Base-by-base conservation (phyloP, 2,113 vertebrate species). In the Trematocara nigrifrons region DNA sequence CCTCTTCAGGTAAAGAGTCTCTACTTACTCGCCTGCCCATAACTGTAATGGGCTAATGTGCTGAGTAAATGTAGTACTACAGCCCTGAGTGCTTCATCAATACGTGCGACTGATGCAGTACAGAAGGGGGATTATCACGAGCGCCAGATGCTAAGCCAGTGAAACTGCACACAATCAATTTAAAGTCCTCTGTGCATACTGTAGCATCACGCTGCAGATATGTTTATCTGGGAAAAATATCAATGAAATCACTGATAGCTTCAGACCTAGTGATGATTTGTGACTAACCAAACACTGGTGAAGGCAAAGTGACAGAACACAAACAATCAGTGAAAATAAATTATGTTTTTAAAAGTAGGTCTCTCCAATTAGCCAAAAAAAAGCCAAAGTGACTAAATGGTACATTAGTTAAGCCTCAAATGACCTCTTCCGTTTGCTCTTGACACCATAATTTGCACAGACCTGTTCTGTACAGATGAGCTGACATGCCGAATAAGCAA, bases 91-190 rank as follows among this genome's bases (percentile, higher is more conserved):
- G 93, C 89, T 95, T 94, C 93, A 94, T 96, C 95, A 95, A 95
- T 94, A 94, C 92, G 80, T 91, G 90, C 81, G 57, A 89, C 91
- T 88, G 93, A 90, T 92, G 91, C 91, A 83, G 93, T 94, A 92
- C 92, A 93, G 92, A 91, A 92, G 94, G 92, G 80, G 93, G 93
- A 95, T 95, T 94, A 96, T 94, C 92, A 82, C 85, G 29, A 86
- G 89, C 87, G 81, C 94, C 94, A 95, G 93, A 93, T 93, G 91
- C 91, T 95, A 95, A 95, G 89, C 93, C 93, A 94, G 86, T 93
- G 93, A 89, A 93, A 95, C 92, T 93, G 87, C 89, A 91, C 89
- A 89, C 86, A 93, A 92, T 95, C 91, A 92, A 93, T 93, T 94
- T 76, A 76, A 93, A 47, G 91, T 79, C 85, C 87, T 91, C 74